Percentiles rank a stretch among this genome's conserved stretches.
Conservation (phyloP, 2,113 vertebrate species). For the Orycteropus afer region DNA sequence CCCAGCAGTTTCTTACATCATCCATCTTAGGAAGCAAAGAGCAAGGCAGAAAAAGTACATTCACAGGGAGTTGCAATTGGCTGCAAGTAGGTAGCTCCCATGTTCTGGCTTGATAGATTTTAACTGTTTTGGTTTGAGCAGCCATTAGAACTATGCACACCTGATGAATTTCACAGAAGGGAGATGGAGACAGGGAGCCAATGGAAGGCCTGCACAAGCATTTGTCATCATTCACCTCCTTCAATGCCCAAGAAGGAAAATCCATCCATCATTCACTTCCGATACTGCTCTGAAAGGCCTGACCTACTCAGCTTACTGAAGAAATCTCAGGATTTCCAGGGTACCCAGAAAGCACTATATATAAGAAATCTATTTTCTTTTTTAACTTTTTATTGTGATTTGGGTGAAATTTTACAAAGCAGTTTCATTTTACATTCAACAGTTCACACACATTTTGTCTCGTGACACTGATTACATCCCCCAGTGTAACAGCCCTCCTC, state of each 20-base stretch:
- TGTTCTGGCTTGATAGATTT: neutral
- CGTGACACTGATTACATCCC: too few relatives aligned
- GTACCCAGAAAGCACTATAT: neutral
- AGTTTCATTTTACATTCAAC: too few relatives aligned
- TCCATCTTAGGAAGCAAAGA: slow-evolving; percentile 36
- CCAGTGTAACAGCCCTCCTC: too few relatives aligned
- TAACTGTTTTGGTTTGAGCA: neutral
- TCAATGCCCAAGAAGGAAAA: neutral
- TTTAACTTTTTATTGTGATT: too few relatives aligned
- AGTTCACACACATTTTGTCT: too few relatives aligned
- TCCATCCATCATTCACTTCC: neutral
- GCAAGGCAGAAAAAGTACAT: neutral
- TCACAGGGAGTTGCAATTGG: neutral
- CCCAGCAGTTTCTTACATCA: neutral
- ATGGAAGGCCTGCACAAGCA: neutral
- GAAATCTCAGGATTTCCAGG: slow-evolving; percentile 40
- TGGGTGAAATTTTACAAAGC: too few relatives aligned
- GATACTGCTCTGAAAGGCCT: neutral
- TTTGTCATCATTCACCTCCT: slow-evolving; percentile 17
- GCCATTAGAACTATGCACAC: neutral
- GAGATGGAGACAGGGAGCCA: neutral
- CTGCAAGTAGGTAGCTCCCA: neutral
- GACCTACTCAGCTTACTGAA: neutral
- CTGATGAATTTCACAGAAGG: neutral
- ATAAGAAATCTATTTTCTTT: slow-evolving; percentile 56